Evolutionary conservation across 2,113 vertebrate species (phyloP), one percentile per base, ranked within the genome.

Genomic region (Lipophrys pholis): DNA sequence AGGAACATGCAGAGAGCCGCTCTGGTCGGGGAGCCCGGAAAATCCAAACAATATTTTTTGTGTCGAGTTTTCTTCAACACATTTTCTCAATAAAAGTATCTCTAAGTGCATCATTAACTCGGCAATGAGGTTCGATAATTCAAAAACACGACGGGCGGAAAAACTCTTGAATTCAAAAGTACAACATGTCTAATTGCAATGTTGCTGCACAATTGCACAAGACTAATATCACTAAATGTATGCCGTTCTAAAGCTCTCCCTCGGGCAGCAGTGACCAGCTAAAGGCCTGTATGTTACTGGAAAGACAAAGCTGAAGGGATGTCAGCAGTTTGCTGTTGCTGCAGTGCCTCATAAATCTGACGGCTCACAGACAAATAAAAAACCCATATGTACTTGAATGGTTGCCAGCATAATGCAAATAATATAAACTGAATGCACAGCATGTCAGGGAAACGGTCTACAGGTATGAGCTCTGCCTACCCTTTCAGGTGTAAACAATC

Each of bases 41-140:
- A 30, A 30, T 30, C 21, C 2, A 69, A 77, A 72, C 49, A 56
- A 56, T 65, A 76, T 50, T 14, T 30, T 2, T 54, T 73, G 5
- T 43, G 15, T 65, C 72, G 6, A 39, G 30, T 65, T 58, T 36
- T 53, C 8, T 45, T 53, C 42, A 58, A 36, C 36, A 60, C 43
- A 60, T 71, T 74, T 71, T 75, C 53, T 72, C 45, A 65, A 59
- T 51, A 46, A 64, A 69, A 76, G 52, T 16, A 8, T 81, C 8
- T 48, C 6, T 21, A 30, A 76, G 51, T 70, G 38, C 62, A 72
- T 69, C 59, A 49, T 84, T 64, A 75, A 67, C 52, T 45, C 38
- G 0, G 6, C 0, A 78, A 76, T 63, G 43, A 46, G 0, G 0
- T 56, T 38, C 8, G 3, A 30, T 52, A 38, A 68, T 69, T 84